Conservation (phyloP, 2,797 vertebrate genomes). For the Craterocephalus amniculus region DNA sequence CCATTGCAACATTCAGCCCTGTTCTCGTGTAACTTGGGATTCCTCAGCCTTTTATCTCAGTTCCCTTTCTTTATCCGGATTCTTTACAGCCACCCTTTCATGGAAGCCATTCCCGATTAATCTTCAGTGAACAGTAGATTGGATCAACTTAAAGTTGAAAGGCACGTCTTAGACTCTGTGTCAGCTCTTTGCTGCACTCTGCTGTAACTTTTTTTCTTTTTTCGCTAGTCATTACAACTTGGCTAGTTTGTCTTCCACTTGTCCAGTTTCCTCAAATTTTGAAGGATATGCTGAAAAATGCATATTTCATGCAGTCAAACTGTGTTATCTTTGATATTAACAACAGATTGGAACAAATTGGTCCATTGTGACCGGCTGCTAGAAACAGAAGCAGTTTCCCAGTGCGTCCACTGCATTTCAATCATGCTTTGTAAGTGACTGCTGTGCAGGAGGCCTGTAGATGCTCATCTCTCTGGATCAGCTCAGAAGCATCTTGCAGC, state of each 20-base stretch:
- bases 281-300: not conserved
- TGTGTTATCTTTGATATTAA: not conserved
- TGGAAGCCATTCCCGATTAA: not conserved
- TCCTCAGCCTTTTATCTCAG: not conserved
- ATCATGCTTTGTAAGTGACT: not conserved
- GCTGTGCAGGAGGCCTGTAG: not conserved
- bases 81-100: not conserved
- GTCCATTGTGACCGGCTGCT: not conserved
- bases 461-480: not conserved
- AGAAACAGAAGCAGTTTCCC: not conserved
- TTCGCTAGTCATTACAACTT: not conserved
- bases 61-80: not conserved
- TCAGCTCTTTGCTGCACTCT: not conserved
- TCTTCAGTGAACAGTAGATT: not conserved
- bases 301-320: not conserved
- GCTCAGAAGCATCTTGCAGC: slow-evolving; percentile 44
- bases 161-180: not conserved
- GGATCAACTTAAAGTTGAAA: not conserved
- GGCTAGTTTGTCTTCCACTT: not conserved
- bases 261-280: not conserved
- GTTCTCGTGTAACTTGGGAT: not conserved
- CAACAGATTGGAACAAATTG: not conserved
- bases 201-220: not conserved
- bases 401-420: not conserved
- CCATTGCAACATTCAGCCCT: not conserved